These are phyloP conservation scores for Halcyon senegalensis DNA, from an alignment of 2,113 vertebrate genomes.

Conservation along the genomic window DNA sequence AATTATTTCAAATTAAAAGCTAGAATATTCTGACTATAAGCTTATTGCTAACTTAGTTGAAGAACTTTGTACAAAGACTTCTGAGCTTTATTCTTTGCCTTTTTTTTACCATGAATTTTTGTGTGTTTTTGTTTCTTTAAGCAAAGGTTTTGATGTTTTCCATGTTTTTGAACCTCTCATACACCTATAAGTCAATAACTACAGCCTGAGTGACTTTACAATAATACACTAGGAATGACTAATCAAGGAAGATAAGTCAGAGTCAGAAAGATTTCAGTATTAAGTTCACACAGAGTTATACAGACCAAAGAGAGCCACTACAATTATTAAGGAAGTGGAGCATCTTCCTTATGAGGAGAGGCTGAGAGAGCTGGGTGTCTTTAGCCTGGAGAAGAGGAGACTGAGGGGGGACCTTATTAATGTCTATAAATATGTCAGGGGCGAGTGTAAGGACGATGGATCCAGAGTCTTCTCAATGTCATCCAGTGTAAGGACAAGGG, in stretches of 20 bases:
- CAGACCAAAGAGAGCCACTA: background rate
- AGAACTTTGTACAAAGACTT: background rate
- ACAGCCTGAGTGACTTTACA: background rate
- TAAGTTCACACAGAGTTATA: background rate
- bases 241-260: background rate
- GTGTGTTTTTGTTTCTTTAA: background rate
- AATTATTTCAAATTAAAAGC: background rate
- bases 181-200: background rate
- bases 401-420: no score
- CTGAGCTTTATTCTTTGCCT: background rate
- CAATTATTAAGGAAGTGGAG: no score
- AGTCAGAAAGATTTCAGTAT: background rate
- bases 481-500: no score
- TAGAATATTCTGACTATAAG: background rate
- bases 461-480: no score
- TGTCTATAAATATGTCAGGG: no score
- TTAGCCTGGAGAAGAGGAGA: no score
- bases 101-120: background rate
- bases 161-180: background rate
- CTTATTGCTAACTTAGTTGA: background rate
- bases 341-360: no score
- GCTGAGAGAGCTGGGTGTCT: no score
- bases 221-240: background rate
- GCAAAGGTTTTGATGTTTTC: background rate
- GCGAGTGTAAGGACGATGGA: no score